These are phyloP conservation scores for Sebastiscus tertius DNA, from an alignment of 2,797 vertebrate genomes.

Conservation along the genomic window DNA sequence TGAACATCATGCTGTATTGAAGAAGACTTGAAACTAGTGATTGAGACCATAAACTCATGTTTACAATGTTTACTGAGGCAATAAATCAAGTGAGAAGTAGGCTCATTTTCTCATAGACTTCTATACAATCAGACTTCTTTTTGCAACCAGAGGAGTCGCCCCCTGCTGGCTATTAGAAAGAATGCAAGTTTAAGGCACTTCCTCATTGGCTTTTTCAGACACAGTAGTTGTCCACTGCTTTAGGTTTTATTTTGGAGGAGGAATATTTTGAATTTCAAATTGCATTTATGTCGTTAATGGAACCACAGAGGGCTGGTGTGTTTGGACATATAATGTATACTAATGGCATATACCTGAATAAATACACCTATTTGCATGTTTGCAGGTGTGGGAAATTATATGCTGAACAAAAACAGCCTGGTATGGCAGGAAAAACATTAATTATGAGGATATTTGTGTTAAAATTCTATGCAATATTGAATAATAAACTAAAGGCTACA, in stretches of 20 bases:
- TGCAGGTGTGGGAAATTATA: background rate
- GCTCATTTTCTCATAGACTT: accelerated
- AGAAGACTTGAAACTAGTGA: no score
- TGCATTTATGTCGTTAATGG: background rate
- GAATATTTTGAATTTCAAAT: background rate
- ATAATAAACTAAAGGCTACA: background rate
- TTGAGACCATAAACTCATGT: no score
- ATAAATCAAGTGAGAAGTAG: no score
- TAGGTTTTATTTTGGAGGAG: background rate
- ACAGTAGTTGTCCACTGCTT: no score
- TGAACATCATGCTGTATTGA: no score
- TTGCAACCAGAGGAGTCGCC: no score
- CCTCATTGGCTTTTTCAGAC: no score
- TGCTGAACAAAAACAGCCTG: background rate
- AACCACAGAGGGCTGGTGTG: background rate
- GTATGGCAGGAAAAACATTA: background rate
- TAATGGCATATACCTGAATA: background rate
- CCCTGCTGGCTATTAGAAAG: no score
- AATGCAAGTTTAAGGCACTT: no score
- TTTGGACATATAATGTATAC: background rate
- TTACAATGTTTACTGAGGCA: no score
- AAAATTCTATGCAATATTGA: background rate
- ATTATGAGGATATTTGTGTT: background rate
- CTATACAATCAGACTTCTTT: no score
- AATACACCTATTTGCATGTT: background rate